Percentiles rank a stretch among this genome's conserved stretches.
Evolutionary conservation across 2,888 invertebrate species (phyloP).

Genomic region (Chrysina gloriosa): DNA sequence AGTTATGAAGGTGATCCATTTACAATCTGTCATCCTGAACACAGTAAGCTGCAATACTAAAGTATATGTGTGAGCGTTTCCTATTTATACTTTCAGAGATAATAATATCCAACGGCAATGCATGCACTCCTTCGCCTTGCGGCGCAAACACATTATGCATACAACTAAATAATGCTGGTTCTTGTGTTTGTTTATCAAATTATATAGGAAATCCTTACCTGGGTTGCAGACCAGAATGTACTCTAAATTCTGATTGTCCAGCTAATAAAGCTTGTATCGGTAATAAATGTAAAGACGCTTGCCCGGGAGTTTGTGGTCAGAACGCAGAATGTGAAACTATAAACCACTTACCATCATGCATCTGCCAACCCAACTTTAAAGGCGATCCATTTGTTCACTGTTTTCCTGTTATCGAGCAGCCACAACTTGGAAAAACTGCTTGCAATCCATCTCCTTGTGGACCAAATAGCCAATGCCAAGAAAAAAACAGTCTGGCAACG

Average conservation of each 20-base stretch:
- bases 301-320: constrained; percentile 73
- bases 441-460: constrained; percentile 86
- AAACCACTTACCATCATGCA: constrained; percentile 74
- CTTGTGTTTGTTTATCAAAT: constrained; percentile 70
- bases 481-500: constrained; percentile 76
- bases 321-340: constrained; percentile 75
- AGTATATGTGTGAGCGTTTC: not conserved
- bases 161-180: constrained; percentile 65
- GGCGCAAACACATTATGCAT: constrained; percentile 74
- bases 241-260: constrained; percentile 74
- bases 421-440: constrained; percentile 66
- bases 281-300: constrained; percentile 73
- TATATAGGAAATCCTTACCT: constrained; percentile 76
- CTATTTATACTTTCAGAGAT: constrained; percentile 31
- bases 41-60: constrained; percentile 46
- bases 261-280: constrained; percentile 75
- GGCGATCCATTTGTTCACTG: constrained; percentile 74
- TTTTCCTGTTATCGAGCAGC: constrained; percentile 47
- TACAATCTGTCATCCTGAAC: constrained; percentile 60
- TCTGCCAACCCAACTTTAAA: constrained; percentile 70
- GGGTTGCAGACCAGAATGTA: constrained; percentile 74
- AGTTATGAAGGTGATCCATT: constrained; percentile 72
- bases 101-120: constrained; percentile 58
- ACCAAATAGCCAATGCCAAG: constrained; percentile 81
- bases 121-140: constrained; percentile 75